Base-by-base conservation (phyloP, 2,888 invertebrate genomes). In the Oxystoma pomonae region DNA sequence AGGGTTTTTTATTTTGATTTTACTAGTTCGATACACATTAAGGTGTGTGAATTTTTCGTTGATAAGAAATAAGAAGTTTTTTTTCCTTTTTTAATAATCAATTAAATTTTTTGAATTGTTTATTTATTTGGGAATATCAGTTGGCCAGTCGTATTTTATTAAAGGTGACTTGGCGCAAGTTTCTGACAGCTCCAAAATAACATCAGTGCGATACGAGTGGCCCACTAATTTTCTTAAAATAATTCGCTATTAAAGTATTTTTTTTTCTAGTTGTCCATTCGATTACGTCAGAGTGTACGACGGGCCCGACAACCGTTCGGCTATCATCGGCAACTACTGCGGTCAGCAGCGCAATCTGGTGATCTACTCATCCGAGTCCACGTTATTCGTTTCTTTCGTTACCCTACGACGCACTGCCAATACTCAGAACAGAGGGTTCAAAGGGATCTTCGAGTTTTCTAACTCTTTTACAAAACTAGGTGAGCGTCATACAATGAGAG, bases 371-470 rank as follows among this genome's bases (percentile, higher is more conserved):
- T 94, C 95, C 79, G 90, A 92, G 82, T 91, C 94, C 80, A 89
- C 90, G 71, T 87, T 98, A 76, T 90, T 91, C 78, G 92, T 98
- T 78, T 89, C 94, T 76, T 97, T 98, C 85, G 91, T 88, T 81
- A 94, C 97, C 74, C 87, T 96, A 76, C 88, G 91, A 80, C 89
- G 94, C 83, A 91, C 91, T 81, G 96, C 91, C 80, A 95, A 92
- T 83, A 91, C 94, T 73, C 96, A 97, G 84, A 97, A 98, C 84
- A 90, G 97, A 81, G 99, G 98, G 79, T 99, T 97, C 85, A 94
- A 94, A 84, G 97, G 96, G 80, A 94, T 96, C 82, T 99, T 94
- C 85, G 96, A 97, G 86, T 98, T 99, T 85, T 97, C 97, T 75
- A 94, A 96, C 83, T 90, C 93, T 84, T 98, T 97, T 86, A 98